Evolutionary conservation across 2,888 invertebrate species (phyloP).

Genomic region (Leptinotarsa haldemani): DNA sequence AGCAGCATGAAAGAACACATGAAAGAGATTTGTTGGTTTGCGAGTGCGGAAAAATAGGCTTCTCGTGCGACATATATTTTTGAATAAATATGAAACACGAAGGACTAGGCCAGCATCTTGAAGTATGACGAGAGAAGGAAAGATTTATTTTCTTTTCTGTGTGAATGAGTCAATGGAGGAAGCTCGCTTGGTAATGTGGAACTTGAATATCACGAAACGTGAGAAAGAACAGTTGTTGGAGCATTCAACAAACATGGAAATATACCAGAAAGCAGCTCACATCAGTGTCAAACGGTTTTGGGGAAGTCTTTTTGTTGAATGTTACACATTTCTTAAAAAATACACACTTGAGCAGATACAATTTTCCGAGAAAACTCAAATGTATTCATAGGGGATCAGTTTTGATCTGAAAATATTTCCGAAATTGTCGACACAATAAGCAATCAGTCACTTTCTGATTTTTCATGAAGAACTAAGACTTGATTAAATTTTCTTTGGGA

Average conservation of each 20-base stretch:
- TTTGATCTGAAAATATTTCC: too few relatives aligned
- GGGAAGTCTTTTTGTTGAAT: too few relatives aligned
- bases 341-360: too few relatives aligned
- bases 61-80: slow-evolving; percentile 5
- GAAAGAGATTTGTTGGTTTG: slow-evolving; percentile 26
- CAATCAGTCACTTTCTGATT: too few relatives aligned
- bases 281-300: too few relatives aligned
- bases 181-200: not conserved
- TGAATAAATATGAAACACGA: slow-evolving; percentile 7
- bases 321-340: too few relatives aligned
- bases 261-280: too few relatives aligned
- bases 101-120: not conserved
- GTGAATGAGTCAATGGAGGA: not conserved
- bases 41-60: not conserved
- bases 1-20: slow-evolving; percentile 26
- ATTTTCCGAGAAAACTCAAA: too few relatives aligned
- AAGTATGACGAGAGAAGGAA: not conserved
- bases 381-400: too few relatives aligned
- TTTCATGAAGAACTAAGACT: too few relatives aligned
- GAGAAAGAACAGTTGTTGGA: not conserved
- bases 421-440: too few relatives aligned
- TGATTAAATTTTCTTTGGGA: too few relatives aligned
- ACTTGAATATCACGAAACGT: not conserved
- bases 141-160: not conserved
- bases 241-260: not conserved